Evolutionary conservation across 2,113 vertebrate genomes (phyloP).

Genomic region (Toxotes jaculatrix): DNA sequence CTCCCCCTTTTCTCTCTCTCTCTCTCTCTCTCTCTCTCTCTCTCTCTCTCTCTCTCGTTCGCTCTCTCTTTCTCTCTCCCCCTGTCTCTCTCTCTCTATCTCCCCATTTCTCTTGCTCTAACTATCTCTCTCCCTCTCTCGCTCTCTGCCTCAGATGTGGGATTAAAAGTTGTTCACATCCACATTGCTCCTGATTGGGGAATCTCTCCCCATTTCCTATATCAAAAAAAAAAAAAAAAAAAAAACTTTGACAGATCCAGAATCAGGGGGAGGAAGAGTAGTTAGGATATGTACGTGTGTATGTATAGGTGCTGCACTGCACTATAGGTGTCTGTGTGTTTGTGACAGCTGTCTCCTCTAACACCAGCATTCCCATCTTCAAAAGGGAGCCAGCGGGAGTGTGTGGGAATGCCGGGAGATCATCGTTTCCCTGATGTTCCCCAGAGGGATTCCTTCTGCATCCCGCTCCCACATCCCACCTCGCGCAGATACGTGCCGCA

Average conservation of each 20-base stretch:
- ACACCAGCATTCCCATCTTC: constrained; percentile 54
- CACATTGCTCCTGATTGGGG: constrained; percentile 29
- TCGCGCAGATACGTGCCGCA: constrained; percentile 7
- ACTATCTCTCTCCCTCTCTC: neutral
- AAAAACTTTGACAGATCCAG: constrained; percentile 14
- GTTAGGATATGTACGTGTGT: neutral
- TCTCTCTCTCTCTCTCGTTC: neutral
- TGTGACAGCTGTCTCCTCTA: constrained; percentile 65
- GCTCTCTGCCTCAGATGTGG: constrained; percentile 38
- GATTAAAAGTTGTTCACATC: constrained; percentile 56
- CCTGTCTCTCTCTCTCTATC: no score
- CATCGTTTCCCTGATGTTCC: constrained; percentile 52
- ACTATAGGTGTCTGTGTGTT: constrained; percentile 32
- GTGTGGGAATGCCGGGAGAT: constrained; percentile 50
- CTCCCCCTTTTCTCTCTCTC: constrained; percentile 44
- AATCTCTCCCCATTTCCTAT: constrained; percentile 21
- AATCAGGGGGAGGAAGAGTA: neutral
- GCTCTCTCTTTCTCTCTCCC: neutral
- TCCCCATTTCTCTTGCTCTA: neutral
- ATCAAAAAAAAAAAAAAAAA: neutral
- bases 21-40: neutral
- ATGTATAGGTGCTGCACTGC: constrained; percentile 32
- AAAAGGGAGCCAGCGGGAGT: constrained; percentile 60
- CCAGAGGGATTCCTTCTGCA: constrained; percentile 58
- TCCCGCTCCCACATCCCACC: constrained; percentile 54